Percentiles rank a stretch among this genome's conserved stretches.
Conservation (phyloP, 1,140 invertebrate genomes). For the Drosophila funebris region DNA sequence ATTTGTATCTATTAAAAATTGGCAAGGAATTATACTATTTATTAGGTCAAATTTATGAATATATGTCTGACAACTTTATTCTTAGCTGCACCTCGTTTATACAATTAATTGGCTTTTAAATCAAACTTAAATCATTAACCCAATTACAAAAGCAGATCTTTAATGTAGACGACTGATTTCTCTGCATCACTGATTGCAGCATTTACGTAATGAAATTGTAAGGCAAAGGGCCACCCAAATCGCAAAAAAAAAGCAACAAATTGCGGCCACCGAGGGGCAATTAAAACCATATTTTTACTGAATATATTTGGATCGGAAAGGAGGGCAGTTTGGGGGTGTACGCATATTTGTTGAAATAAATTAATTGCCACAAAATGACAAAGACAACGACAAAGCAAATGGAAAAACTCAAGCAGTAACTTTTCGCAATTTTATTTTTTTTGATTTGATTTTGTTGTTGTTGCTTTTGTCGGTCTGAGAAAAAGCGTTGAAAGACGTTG, state of each 20-base stretch:
- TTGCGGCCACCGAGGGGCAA: conserved; percentile 30
- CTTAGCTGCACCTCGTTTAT: not conserved
- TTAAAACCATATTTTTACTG: conserved; percentile 47
- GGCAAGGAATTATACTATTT: no score
- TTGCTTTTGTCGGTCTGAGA: conserved; percentile 32
- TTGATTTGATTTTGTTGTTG: conserved; percentile 18
- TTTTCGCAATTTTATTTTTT: conserved; percentile 47
- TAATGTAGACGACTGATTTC: conserved; percentile 1
- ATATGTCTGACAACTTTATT: no score
- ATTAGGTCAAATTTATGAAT: no score
- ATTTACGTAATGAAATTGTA: conserved; percentile 26
- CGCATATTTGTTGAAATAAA: conserved; percentile 58
- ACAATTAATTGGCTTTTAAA: no score
- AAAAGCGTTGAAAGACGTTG: conserved; percentile 47
- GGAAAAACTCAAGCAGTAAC: conserved; percentile 49
- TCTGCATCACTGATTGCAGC: conserved; percentile 22
- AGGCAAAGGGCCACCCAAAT: conserved; percentile 22
- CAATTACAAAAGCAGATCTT: not conserved
- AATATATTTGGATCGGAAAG: not conserved
- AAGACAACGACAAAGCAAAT: conserved; percentile 20
- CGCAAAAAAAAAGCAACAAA: conserved; percentile 27
- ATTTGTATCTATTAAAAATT: no score
- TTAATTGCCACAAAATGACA: conserved; percentile 56
- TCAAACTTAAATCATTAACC: conserved; percentile 3
- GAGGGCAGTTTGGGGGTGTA: conserved; percentile 7